These are phyloP conservation scores for Bombus confusus DNA, from an alignment of 1,140 invertebrate species.

Conservation along the genomic window DNA sequence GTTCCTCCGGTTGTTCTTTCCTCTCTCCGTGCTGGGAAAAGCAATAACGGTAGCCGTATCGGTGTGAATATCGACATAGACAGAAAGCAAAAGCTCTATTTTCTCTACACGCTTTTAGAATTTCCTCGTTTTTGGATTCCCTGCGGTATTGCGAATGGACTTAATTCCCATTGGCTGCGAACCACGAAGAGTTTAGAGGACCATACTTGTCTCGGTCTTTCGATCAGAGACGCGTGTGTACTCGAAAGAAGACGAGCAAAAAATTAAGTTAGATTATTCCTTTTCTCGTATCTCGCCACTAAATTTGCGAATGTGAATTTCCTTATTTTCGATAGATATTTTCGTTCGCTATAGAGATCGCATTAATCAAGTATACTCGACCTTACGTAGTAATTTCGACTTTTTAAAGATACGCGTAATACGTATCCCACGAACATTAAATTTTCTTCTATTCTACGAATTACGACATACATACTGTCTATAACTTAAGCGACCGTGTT, in stretches of 20 bases:
- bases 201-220: not conserved
- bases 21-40: not conserved
- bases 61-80: constrained; percentile 9
- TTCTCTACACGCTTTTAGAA: not conserved
- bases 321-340: no score
- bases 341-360: not conserved
- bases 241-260: fast-evolving
- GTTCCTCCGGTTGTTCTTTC: not conserved
- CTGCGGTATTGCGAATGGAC: not conserved
- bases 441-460: not conserved
- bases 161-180: not conserved
- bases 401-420: not conserved
- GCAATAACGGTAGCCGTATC: not conserved
- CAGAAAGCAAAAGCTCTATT: no score
- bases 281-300: not conserved
- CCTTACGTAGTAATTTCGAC: not conserved
- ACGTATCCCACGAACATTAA: not conserved
- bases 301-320: not conserved
- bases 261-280: not conserved
- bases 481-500: not conserved
- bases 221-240: not conserved
- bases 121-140: not conserved
- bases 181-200: not conserved
- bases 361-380: not conserved
- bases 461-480: not conserved